Evolutionary conservation across 2,113 vertebrate genomes (phyloP).

Genomic region (Rhinichthys klamathensis): DNA sequence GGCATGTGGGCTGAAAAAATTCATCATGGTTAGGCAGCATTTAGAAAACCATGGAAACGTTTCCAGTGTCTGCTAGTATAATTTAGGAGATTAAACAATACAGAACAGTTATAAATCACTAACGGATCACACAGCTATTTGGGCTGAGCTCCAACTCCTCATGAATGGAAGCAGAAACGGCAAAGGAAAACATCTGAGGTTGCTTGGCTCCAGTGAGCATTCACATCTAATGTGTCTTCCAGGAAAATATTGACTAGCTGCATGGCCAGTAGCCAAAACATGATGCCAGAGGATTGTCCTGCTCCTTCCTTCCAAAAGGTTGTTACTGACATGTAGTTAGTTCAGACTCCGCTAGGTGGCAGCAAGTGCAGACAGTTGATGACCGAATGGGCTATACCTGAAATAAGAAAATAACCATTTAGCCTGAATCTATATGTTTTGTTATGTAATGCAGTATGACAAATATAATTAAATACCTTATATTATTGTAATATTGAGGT

Average conservation of each 20-base stretch:
- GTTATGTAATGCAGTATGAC: background rate
- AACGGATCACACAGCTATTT: conserved; percentile 55
- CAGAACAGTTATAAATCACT: conserved; percentile 56
- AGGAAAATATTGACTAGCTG: conserved; percentile 60
- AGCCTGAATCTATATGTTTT: background rate
- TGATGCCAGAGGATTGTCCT: conserved; percentile 55
- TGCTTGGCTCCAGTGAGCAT: conserved; percentile 53
- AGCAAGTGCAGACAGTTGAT: conserved; percentile 46
- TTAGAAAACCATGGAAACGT: conserved; percentile 44
- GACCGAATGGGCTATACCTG: background rate
- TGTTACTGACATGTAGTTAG: conserved; percentile 19
- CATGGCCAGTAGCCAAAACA: conserved; percentile 51
- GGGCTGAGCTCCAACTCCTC: conserved; percentile 49
- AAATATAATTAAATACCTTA: background rate
- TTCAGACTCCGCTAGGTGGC: conserved; percentile 46
- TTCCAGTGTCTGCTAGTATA: conserved; percentile 53
- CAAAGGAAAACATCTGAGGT: conserved; percentile 58
- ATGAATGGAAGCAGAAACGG: conserved; percentile 55
- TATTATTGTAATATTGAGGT: background rate
- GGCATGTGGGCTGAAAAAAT: conserved; percentile 21
- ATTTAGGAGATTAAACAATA: conserved; percentile 58
- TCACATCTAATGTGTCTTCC: conserved; percentile 58
- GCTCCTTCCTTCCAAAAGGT: conserved; percentile 33
- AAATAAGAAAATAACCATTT: background rate
- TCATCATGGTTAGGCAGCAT: conserved; percentile 51